Conservation (phyloP, 1,140 invertebrate species). For the Eueides isabella region DNA sequence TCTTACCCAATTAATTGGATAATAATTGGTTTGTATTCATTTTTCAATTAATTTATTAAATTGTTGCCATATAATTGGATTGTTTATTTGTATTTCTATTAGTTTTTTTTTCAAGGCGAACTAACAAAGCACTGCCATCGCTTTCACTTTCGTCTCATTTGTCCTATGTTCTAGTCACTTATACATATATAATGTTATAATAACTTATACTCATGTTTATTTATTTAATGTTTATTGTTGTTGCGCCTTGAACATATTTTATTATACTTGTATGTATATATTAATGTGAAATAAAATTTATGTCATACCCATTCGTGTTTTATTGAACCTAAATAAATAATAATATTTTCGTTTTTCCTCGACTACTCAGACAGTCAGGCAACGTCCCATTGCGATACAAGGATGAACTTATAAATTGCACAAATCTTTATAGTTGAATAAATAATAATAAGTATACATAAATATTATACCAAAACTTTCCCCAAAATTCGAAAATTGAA, state of each 20-base stretch:
- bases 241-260: constrained; percentile 2
- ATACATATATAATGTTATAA: constrained; percentile 1
- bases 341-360: not conserved
- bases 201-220: constrained; percentile 9
- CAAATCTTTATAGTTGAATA: no score
- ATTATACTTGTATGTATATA: constrained; percentile 22
- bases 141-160: constrained; percentile 16
- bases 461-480: no score
- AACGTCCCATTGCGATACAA: no score
- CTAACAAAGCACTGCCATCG: constrained; percentile 18
- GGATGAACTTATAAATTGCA: no score
- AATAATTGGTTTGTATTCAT: not conserved
- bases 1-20: constrained; percentile 22
- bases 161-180: constrained; percentile 16
- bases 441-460: no score
- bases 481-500: no score
- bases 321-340: not conserved
- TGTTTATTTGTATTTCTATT: not conserved
- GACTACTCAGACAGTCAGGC: no score
- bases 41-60: not conserved
- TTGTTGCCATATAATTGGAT: not conserved
- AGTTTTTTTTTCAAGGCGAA: constrained; percentile 7
- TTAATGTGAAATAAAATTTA: constrained; percentile 26
- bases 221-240: constrained; percentile 19
- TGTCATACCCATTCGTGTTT: constrained; percentile 20